Evolutionary conservation across 2,888 invertebrate species (phyloP).

Genomic region (Lycia hirtaria): DNA sequence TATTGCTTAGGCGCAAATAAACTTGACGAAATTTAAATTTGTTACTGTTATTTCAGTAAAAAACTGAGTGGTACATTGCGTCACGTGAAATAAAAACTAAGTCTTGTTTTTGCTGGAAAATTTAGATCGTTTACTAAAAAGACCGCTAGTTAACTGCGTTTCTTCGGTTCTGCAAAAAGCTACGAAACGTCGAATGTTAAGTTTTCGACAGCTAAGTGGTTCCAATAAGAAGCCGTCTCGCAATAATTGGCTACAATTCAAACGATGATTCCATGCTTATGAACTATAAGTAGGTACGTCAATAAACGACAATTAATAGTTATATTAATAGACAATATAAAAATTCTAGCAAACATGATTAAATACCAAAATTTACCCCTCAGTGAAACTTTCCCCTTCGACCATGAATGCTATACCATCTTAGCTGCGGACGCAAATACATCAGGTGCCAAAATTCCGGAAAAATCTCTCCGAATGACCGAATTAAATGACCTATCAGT

Average conservation of each 20-base stretch:
- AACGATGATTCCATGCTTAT: conserved; percentile 8
- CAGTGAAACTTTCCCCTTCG: no score
- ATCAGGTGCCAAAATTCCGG: no score
- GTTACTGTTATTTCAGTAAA: conserved; percentile 25
- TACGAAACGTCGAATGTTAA: conserved; percentile 7
- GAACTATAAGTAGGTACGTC: conserved; percentile 7
- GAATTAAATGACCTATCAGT: conserved; percentile 11
- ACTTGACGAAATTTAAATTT: conserved; percentile 15
- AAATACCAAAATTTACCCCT: no score
- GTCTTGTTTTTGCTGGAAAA: conserved; percentile 23
- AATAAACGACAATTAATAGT: no score
- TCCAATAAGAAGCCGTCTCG: conserved; percentile 12
- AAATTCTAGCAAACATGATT: no score
- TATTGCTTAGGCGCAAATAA: neutral
- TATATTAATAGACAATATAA: no score
- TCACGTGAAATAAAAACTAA: conserved; percentile 19
- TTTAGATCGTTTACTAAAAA: conserved; percentile 24
- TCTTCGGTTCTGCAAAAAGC: conserved; percentile 15
- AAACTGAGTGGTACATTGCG: conserved; percentile 13
- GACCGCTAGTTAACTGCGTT: conserved; percentile 31
- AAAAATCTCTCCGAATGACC: no score
- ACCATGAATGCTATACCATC: no score
- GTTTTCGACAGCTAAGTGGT: conserved; percentile 19
- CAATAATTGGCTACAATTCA: conserved; percentile 19
- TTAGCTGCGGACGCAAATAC: no score